Evolutionary conservation across 2,113 vertebrate genomes (phyloP).

Genomic region (Dascyllus trimaculatus): DNA sequence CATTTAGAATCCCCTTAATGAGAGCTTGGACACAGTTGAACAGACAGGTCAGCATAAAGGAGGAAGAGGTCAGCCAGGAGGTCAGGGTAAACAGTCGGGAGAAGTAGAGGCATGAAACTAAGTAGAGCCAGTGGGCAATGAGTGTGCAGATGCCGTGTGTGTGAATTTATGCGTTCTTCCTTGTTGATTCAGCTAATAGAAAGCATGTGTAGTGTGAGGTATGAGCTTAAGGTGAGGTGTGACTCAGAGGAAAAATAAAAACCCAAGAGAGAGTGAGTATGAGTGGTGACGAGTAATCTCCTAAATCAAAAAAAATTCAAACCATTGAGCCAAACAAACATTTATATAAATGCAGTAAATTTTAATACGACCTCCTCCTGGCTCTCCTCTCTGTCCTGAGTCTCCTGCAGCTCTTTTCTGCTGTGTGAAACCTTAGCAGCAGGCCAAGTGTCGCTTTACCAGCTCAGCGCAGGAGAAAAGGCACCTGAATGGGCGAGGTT

Average conservation of each 20-base stretch:
- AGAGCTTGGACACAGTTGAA: conserved; percentile 71
- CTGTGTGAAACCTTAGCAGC: conserved; percentile 3
- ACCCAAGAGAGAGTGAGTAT: not conserved
- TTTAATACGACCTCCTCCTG: conserved; percentile 9
- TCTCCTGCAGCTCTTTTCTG: conserved; percentile 37
- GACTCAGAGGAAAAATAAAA: conserved; percentile 48
- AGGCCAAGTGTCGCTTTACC: conserved; percentile 23
- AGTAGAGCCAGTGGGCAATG: conserved; percentile 30
- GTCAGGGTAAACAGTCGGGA: conserved; percentile 47
- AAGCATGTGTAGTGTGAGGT: conserved; percentile 57
- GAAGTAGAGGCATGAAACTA: conserved; percentile 47
- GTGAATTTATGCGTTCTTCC: conserved; percentile 37
- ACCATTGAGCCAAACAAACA: conserved; percentile 20
- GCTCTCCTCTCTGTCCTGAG: conserved; percentile 58
- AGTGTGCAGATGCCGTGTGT: conserved; percentile 8
- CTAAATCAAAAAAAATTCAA: not conserved
- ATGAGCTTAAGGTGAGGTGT: conserved; percentile 47
- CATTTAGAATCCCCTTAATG: conserved; percentile 59
- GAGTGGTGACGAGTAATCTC: conserved; percentile 6
- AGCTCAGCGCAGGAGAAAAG: not conserved
- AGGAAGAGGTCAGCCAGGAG: conserved; percentile 56
- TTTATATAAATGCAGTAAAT: conserved; percentile 4
- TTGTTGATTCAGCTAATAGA: conserved; percentile 61
- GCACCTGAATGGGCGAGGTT: not conserved
- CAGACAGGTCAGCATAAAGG: conserved; percentile 48